Evolutionary conservation across 2,797 vertebrate genomes (phyloP).

Genomic region (Myripristis murdjan): DNA sequence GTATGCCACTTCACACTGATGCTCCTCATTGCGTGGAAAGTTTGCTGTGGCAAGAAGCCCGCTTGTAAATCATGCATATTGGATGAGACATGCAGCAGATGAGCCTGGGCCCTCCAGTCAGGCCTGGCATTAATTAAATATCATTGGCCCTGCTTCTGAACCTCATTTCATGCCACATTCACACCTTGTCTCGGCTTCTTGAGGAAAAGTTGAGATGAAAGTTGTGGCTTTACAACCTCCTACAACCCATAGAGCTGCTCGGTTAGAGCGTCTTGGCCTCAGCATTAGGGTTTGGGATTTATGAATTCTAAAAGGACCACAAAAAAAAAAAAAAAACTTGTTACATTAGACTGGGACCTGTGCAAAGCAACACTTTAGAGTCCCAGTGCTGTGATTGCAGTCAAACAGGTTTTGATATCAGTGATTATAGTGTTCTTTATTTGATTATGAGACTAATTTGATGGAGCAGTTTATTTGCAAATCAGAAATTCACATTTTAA

Average conservation of each 20-base stretch:
- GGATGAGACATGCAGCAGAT: conserved; percentile 82
- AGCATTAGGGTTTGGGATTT: conserved; percentile 36
- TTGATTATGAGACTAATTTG: background rate
- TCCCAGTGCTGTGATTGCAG: conserved; percentile 11
- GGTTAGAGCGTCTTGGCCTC: conserved; percentile 10
- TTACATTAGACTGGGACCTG: conserved; percentile 8
- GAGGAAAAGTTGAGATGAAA: conserved; percentile 72
- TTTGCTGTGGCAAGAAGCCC: conserved; percentile 73
- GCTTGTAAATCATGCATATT: conserved; percentile 83
- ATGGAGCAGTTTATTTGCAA: background rate
- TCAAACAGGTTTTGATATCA: conserved; percentile 2
- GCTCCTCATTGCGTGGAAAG: conserved; percentile 66
- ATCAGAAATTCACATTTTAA: background rate
- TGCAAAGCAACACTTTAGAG: conserved; percentile 15
- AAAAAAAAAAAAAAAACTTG: no score
- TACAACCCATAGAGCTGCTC: conserved; percentile 32
- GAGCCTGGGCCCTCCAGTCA: conserved; percentile 76
- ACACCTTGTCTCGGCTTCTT: conserved; percentile 73
- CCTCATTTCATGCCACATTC: conserved; percentile 83
- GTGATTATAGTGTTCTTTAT: background rate
- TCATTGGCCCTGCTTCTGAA: conserved; percentile 77
- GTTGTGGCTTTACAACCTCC: conserved; percentile 63
- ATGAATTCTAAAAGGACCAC: conserved; percentile 34
- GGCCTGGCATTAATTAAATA: conserved; percentile 84
- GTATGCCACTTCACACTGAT: conserved; percentile 53